Conservation (phyloP, 2,113 vertebrate species). For the Sigmodon hispidus region DNA sequence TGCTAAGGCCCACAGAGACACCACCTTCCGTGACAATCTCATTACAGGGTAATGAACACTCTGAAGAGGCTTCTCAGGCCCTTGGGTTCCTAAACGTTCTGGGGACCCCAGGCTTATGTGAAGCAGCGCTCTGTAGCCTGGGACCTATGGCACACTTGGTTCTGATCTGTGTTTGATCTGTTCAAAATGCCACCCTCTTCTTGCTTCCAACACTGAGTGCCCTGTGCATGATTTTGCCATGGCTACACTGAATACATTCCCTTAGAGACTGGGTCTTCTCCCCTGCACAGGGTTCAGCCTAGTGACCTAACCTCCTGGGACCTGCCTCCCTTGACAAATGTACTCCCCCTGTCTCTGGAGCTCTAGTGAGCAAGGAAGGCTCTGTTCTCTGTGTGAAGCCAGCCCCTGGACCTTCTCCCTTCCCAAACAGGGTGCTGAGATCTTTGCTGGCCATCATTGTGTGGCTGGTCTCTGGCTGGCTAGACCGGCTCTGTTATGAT, state of each 20-base stretch:
- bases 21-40: accelerated
- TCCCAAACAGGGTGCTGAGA: background rate
- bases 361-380: background rate
- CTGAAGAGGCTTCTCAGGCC: background rate
- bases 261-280: background rate
- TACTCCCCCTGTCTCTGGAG: background rate
- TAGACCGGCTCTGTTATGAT: background rate
- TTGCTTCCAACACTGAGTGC: background rate
- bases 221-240: too few species aligned
- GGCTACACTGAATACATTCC: background rate
- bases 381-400: background rate
- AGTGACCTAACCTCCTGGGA: background rate
- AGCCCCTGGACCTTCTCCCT: background rate
- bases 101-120: background rate
- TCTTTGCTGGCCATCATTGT: background rate
- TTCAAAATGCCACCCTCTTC: background rate
- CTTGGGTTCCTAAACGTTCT: background rate
- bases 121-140: background rate
- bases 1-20: accelerated
- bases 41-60: accelerated
- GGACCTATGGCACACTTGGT: accelerated
- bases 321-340: background rate
- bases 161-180: background rate
- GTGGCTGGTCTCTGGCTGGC: background rate
- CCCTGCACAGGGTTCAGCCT: background rate